These are phyloP conservation scores for Clivina fossor DNA, from an alignment of 2,888 invertebrate genomes.

Conservation along the genomic window DNA sequence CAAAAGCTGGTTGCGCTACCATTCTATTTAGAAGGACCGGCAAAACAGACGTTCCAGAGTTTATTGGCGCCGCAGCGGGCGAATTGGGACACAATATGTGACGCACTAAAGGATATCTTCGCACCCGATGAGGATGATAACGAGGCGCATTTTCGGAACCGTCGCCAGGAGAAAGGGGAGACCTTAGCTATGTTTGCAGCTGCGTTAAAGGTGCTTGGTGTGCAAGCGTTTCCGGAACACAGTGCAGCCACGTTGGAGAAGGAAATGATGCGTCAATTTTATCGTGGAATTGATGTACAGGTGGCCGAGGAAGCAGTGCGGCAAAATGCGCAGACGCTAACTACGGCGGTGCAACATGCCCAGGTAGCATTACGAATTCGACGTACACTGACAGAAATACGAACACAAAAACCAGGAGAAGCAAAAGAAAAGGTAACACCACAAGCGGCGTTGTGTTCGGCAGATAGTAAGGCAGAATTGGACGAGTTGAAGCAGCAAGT, in stretches of 20 bases:
- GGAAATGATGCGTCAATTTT: neutral
- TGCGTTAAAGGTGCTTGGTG: neutral
- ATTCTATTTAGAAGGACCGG: conserved; percentile 3
- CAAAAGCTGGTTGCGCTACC: conserved; percentile 1
- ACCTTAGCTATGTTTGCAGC: conserved; percentile 6
- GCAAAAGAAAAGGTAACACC: neutral
- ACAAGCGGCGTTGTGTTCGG: neutral
- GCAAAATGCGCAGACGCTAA: neutral
- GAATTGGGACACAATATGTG: neutral
- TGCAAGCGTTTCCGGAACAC: neutral
- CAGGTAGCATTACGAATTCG: neutral
- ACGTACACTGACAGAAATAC: neutral
- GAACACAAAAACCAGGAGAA: neutral
- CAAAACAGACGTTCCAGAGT: neutral
- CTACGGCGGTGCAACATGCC: neutral
- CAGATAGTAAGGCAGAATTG: neutral
- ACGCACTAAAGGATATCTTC: neutral
- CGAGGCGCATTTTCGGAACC: neutral
- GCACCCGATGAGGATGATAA: neutral
- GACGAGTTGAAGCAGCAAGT: neutral
- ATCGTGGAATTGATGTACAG: neutral
- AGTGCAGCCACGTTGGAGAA: conserved; percentile 1
- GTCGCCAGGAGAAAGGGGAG: neutral
- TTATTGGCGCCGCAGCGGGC: neutral
- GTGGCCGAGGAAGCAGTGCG: neutral